These are phyloP conservation scores for Alectoris magna DNA, from an alignment of 2,797 vertebrate genomes.

Conservation along the genomic window DNA sequence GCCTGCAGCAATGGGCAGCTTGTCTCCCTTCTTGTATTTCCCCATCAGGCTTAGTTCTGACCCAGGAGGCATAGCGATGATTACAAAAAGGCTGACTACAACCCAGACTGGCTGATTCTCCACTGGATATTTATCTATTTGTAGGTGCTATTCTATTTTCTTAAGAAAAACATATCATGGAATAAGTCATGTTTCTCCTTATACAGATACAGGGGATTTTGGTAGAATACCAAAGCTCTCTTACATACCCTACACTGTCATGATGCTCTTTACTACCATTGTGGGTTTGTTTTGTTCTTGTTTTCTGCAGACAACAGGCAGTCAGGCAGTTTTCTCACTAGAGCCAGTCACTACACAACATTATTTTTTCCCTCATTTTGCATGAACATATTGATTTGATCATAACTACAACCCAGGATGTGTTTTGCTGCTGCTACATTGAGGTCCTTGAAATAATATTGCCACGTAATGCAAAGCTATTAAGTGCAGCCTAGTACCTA, in stretches of 20 bases:
- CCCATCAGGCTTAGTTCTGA: background rate
- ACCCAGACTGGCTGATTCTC: background rate
- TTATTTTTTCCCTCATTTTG: constrained; percentile 44
- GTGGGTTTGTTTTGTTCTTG: background rate
- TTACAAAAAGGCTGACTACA: background rate
- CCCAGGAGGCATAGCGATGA: background rate
- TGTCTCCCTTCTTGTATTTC: background rate
- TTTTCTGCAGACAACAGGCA: background rate
- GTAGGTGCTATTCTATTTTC: background rate
- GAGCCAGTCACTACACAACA: background rate
- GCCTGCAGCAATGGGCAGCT: fast-evolving
- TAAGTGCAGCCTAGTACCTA: constrained; percentile 9
- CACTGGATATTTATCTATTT: background rate
- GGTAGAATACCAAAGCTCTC: background rate
- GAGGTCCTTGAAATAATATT: background rate
- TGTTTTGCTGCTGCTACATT: constrained; percentile 12
- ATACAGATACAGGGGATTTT: background rate
- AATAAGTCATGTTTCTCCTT: background rate
- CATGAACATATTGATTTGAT: background rate
- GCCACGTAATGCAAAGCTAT: constrained; percentile 17
- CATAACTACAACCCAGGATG: background rate
- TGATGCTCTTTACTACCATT: background rate
- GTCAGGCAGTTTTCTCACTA: background rate
- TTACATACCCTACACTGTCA: background rate
- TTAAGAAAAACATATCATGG: background rate